These are phyloP conservation scores for Eutolmus rufibarbis DNA, from an alignment of 2,888 invertebrate species.

Conservation along the genomic window DNA sequence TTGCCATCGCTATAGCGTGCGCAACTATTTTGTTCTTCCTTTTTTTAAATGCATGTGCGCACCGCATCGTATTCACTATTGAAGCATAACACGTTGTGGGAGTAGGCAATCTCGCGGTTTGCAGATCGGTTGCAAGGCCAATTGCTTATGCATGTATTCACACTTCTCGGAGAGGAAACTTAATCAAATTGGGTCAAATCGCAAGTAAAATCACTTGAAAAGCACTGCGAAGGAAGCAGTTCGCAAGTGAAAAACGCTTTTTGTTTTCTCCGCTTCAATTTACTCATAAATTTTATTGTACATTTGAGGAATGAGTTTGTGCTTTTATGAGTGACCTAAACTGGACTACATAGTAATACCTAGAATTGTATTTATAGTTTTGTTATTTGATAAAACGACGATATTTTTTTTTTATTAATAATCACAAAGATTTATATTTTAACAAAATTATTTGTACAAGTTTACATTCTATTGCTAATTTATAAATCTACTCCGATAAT, in stretches of 20 bases:
- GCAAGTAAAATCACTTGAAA: constrained; percentile 19
- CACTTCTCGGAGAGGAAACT: not conserved
- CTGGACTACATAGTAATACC: not conserved
- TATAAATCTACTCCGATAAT: too few relatives aligned
- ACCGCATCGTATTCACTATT: not conserved
- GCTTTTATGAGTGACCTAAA: not conserved
- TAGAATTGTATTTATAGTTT: not conserved
- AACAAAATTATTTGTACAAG: too few relatives aligned
- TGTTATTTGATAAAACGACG: not conserved
- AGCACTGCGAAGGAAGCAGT: not conserved
- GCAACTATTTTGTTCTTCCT: not conserved
- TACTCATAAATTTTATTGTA: not conserved
- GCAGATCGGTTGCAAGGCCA: constrained; percentile 24
- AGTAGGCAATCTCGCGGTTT: not conserved
- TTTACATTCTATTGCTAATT: too few relatives aligned
- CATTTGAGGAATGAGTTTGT: not conserved
- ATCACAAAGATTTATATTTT: too few relatives aligned
- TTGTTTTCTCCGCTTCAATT: not conserved
- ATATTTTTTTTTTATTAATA: not conserved
- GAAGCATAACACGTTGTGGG: not conserved
- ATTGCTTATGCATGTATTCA: not conserved
- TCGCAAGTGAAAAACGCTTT: not conserved
- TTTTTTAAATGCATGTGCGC: not conserved
- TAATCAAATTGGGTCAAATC: constrained; percentile 36
- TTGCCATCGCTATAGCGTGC: not conserved